A percentile compares a stretch with the other conserved stretches of the same genome.
Evolutionary conservation across 2,797 vertebrate genomes (phyloP).

Genomic region (Diglossa cyanea): DNA sequence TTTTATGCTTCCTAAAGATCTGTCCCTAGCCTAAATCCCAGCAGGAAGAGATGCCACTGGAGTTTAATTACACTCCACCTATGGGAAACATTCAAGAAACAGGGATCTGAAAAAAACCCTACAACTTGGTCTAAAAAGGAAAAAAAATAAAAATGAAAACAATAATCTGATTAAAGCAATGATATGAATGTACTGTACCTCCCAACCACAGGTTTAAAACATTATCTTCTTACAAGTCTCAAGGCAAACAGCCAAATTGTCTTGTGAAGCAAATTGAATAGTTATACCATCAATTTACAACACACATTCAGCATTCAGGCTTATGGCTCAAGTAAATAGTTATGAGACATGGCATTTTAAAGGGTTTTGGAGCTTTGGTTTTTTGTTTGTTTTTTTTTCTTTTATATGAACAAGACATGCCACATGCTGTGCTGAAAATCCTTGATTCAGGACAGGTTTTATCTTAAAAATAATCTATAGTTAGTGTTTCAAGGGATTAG

Average conservation of each 20-base stretch:
- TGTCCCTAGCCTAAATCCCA: constrained; percentile 59
- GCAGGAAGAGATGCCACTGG: constrained; percentile 55
- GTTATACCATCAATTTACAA: constrained; percentile 1
- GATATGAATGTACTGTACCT: constrained; percentile 4
- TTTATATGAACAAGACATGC: neutral
- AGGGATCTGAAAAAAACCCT: constrained; percentile 1
- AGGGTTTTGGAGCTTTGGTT: neutral
- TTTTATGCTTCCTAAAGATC: constrained; percentile 46
- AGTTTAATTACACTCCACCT: constrained; percentile 73
- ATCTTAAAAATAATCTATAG: neutral
- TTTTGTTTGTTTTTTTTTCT: neutral
- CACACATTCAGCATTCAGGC: neutral
- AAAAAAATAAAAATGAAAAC: neutral
- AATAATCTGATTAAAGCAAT: constrained; percentile 47
- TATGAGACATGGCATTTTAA: constrained; percentile 47
- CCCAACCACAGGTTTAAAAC: constrained; percentile 18
- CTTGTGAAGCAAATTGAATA: neutral
- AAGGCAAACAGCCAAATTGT: constrained; percentile 2
- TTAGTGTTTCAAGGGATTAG: neutral
- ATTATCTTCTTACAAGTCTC: neutral
- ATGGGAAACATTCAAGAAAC: constrained; percentile 61
- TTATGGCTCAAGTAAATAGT: constrained; percentile 53
- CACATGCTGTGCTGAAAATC: neutral
- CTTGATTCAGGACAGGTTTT: neutral
- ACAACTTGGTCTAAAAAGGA: neutral